Conservation (phyloP, 2,797 vertebrate genomes). For the Bovichtus variegatus region DNA sequence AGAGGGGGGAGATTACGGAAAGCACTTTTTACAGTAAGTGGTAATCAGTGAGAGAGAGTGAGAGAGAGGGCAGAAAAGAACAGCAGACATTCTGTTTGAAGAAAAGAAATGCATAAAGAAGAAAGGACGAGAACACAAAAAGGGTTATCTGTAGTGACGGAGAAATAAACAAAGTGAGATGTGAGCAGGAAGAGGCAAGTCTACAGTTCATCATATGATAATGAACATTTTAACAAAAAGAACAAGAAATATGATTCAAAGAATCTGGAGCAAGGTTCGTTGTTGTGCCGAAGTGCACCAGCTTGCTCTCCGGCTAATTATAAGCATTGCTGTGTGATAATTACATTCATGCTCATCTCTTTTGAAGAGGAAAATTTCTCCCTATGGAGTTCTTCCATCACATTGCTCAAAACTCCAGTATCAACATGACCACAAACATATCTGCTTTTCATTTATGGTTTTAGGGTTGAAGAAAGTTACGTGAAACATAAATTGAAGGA, state of each 20-base stretch:
- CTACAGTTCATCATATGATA: constrained; percentile 43
- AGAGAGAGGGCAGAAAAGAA: constrained; percentile 15
- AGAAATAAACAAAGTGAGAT: constrained; percentile 29
- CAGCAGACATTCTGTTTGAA: constrained; percentile 21
- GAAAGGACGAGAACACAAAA: constrained; percentile 12
- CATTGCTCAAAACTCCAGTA: constrained; percentile 26
- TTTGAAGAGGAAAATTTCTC: constrained; percentile 60
- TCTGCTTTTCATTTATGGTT: constrained; percentile 25
- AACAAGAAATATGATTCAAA: constrained; percentile 44
- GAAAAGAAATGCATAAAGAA: constrained; percentile 20
- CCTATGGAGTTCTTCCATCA: constrained; percentile 50
- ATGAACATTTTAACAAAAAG: constrained; percentile 49
- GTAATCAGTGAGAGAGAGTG: constrained; percentile 42
- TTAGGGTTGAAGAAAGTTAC: constrained; percentile 9
- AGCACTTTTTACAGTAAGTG: constrained; percentile 38
- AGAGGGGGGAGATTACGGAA: constrained; percentile 24
- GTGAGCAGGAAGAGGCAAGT: constrained; percentile 34
- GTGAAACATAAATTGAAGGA: constrained; percentile 22
- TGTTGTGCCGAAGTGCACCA: constrained; percentile 42
- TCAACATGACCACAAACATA: constrained; percentile 42
- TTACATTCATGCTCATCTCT: constrained; percentile 58
- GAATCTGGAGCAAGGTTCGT: constrained; percentile 53
- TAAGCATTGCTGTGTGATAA: constrained; percentile 61
- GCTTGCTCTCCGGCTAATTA: constrained; percentile 64
- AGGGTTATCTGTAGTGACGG: neutral